phyloP scores from a whole-genome alignment of 2,113 vertebrate genomes.

The Oryctolagus cuniculus region DNA sequence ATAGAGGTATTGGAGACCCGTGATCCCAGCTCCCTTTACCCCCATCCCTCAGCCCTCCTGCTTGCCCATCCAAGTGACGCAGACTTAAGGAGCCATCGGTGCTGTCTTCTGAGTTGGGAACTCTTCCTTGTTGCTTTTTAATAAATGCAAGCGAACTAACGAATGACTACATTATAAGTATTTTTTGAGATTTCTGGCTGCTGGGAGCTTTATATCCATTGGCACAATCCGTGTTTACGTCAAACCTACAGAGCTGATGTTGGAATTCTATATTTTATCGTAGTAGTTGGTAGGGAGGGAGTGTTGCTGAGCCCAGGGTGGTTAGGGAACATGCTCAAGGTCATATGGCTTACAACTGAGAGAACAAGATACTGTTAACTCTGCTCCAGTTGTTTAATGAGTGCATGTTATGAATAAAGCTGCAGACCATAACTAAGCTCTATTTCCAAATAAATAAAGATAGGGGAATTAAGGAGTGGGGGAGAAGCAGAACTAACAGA shows the following conservation, averaged over 20 bases:
- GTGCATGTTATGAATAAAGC: background rate
- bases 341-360: background rate
- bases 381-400: background rate
- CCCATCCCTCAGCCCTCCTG: background rate
- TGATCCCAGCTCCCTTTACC: background rate
- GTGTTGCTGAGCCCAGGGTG: background rate
- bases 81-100: background rate
- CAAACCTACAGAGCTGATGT: background rate
- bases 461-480: background rate
- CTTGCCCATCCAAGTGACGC: background rate
- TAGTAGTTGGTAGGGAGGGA: background rate
- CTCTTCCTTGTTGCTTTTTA: background rate
- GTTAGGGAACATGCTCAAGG: background rate
- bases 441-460: conserved; percentile 26
- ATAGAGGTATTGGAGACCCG: background rate
- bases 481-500: background rate
- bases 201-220: background rate
- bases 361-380: background rate
- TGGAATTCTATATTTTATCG: background rate
- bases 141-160: background rate
- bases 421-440: background rate
- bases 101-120: background rate
- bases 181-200: background rate
- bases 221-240: background rate
- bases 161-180: background rate